A percentile compares a stretch with the other conserved stretches of the same genome.
Conservation (phyloP, 2,113 vertebrate genomes). For the Rhinolophus ferrumequinum region DNA sequence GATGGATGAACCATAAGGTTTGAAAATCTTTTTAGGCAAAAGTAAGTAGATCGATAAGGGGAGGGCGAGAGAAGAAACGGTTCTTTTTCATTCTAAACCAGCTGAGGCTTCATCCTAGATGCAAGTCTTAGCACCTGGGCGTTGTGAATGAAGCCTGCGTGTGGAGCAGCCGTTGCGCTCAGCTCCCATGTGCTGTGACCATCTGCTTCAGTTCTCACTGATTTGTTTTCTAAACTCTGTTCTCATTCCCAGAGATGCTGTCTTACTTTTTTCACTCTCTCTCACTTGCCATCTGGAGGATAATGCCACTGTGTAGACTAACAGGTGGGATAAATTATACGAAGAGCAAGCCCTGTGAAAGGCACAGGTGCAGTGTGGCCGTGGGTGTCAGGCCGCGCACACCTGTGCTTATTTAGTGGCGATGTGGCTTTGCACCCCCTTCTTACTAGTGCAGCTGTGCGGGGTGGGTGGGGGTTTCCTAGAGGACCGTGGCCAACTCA, state of each 20-base stretch:
- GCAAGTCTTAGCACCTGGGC: not conserved
- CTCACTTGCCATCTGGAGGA: not conserved
- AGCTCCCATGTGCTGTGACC: not conserved
- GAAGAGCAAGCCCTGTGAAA: not conserved
- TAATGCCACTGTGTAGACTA: not conserved
- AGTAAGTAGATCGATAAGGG: not conserved
- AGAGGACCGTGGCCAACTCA: not conserved
- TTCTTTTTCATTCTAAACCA: not conserved
- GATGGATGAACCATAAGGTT: not conserved
- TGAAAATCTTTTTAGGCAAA: not conserved
- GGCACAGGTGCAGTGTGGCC: accelerated
- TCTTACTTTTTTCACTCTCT: not conserved
- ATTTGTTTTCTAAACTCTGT: not conserved
- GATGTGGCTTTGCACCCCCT: accelerated
- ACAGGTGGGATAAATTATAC: not conserved
- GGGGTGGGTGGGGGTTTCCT: not conserved
- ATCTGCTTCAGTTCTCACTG: not conserved
- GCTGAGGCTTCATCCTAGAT: not conserved
- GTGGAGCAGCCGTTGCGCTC: not conserved
- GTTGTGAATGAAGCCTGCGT: accelerated
- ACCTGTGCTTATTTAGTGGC: not conserved
- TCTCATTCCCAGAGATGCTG: not conserved
- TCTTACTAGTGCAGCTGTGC: not conserved
- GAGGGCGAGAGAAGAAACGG: not conserved
- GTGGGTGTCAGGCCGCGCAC: accelerated